These are phyloP conservation scores for Larimichthys crocea DNA, from an alignment of 2,113 vertebrate genomes.

Conservation along the genomic window DNA sequence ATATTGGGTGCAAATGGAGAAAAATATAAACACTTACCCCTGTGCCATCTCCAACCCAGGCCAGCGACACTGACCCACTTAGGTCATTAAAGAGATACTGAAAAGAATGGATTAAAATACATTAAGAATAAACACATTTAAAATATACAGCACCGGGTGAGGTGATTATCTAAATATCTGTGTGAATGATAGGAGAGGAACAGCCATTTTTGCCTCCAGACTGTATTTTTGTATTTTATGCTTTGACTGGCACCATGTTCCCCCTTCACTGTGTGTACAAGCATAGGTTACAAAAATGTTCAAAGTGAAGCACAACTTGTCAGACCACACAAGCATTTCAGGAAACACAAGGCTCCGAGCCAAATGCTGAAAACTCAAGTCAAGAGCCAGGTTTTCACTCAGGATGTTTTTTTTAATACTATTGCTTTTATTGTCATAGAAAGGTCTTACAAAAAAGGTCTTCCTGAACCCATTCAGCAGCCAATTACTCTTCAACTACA, in stretches of 20 bases:
- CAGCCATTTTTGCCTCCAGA: neutral
- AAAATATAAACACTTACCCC: conserved; percentile 86
- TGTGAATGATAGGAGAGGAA: neutral
- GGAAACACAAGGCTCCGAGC: neutral
- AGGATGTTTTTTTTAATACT: neutral
- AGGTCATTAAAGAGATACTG: conserved; percentile 89
- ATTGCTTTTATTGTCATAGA: conserved; percentile 19
- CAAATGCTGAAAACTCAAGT: conserved; percentile 5
- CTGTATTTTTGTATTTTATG: neutral
- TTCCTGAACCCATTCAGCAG: conserved; percentile 8
- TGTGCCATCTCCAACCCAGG: conserved; percentile 93
- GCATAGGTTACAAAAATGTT: neutral
- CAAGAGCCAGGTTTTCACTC: neutral
- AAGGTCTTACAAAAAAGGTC: neutral
- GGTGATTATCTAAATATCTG: neutral
- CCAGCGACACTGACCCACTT: conserved; percentile 90
- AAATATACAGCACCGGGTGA: neutral
- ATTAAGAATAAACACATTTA: neutral
- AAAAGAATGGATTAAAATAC: neutral
- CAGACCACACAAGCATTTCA: conserved; percentile 9
- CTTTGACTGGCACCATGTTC: conserved; percentile 8
- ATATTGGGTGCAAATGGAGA: neutral
- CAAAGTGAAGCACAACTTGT: conserved; percentile 31
- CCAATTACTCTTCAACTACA: neutral
- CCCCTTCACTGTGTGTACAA: neutral